Base-by-base conservation (phyloP, 2,797 vertebrate genomes). In the Capromys pilorides region DNA sequence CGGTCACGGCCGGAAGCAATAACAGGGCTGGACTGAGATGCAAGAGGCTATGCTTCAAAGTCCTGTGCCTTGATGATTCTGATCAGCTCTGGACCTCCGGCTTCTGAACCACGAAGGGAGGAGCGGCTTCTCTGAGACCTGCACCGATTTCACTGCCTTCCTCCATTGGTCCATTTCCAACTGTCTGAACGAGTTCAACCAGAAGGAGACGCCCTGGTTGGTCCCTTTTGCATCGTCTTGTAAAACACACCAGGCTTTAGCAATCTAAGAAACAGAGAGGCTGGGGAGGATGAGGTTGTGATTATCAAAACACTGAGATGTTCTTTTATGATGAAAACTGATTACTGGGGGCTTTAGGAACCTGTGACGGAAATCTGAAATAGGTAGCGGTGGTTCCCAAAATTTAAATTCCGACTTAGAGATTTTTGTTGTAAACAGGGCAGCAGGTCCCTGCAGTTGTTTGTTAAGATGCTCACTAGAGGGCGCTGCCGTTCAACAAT, bases 401-500 rank as follows among this genome's bases (percentile, higher is more conserved):
- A 82, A 62, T 33, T 26, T 24, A 64, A 39, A 5, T 79, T 84
- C 41, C n/a, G 0, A 2, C 10, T 16, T 61, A 54, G 24, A 16
- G 11, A 5, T 12, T 31, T 49, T 18, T 31, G 13, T 3, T 75
- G 1, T 1, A 18, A 59, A 82, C 39, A 49, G 81, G 26, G 49
- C 64, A 31, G 13, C 9, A 19, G 41, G 36, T n/a, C 9, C 12
- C 79, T n/a, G 49, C 22, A 91, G 6, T 22, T 67, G 31, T 54
- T 94, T 84, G 67, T 49, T 19, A 16, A 90, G 8, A 1, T 0
- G 0, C 2, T 66, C 97, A 93, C 95, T 33, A 97, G 97, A 94
- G 94, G 95, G 95, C 87, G 73, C 82, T 91, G 96, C 41, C 57
- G 86, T 6, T n/a, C 73, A 66, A 94, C 21, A 41, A 2, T 39